These are phyloP conservation scores for Eulemur coronatus DNA, from an alignment of 2,797 vertebrate species.

Conservation along the genomic window DNA sequence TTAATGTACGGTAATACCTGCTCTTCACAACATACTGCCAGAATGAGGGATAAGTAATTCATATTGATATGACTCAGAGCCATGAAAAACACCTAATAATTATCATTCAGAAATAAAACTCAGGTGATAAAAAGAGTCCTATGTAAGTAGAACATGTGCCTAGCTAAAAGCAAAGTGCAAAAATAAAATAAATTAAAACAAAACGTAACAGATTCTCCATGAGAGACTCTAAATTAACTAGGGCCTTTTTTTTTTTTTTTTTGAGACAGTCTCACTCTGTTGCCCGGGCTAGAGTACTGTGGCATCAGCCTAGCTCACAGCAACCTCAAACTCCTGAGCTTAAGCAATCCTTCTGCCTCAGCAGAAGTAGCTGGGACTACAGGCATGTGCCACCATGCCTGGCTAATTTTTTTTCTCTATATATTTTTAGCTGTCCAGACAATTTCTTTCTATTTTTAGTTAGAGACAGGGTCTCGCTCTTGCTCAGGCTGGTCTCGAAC, in stretches of 20 bases:
- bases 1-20: constrained; percentile 15
- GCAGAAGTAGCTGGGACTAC: no score
- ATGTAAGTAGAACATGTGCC: neutral
- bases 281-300: no score
- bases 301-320: no score
- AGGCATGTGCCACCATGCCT: no score
- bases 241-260: neutral
- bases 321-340: no score
- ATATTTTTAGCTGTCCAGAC: no score
- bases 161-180: neutral
- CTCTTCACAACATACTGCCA: constrained; percentile 28
- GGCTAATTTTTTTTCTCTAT: no score
- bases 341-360: no score
- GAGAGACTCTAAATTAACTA: neutral
- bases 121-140: neutral
- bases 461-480: no score
- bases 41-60: neutral
- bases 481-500: no score
- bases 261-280: no score
- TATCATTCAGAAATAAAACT: constrained; percentile 45
- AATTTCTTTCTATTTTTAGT: no score
- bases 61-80: neutral
- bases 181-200: neutral
- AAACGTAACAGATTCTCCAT: neutral
- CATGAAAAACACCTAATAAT: constrained; percentile 2